Percentiles rank a stretch among this genome's conserved stretches.
These are phyloP conservation scores for Pinctada fucata DNA, from an alignment of 2,888 invertebrate genomes.

Conservation along the genomic window DNA sequence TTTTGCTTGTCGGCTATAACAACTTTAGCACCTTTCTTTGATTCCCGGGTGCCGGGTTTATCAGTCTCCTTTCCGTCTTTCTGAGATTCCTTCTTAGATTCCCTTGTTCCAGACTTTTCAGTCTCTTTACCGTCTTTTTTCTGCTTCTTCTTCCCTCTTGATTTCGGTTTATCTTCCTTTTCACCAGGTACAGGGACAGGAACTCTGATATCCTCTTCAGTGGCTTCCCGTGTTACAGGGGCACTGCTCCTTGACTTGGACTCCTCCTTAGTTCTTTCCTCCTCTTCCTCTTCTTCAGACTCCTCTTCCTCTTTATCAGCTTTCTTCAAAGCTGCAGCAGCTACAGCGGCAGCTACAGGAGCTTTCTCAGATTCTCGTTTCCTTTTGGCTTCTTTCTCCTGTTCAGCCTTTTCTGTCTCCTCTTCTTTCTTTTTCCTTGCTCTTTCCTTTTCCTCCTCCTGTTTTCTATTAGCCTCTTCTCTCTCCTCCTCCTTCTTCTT, in stretches of 20 bases:
- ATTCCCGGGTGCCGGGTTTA: conserved; percentile 20
- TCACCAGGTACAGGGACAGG: neutral
- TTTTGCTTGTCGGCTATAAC: conserved; percentile 3
- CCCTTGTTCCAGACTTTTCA: conserved; percentile 7
- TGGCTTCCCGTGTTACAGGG: neutral
- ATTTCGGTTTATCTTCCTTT: neutral
- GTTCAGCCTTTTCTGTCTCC: neutral
- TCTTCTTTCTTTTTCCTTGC: conserved; percentile 1
- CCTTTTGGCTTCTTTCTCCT: neutral
- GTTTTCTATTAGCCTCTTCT: neutral
- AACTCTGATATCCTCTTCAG: neutral
- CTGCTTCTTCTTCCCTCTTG: conserved; percentile 3
- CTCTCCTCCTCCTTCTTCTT: neutral
- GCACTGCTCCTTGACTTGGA: neutral
- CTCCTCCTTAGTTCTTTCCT: neutral
- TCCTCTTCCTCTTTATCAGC: neutral
- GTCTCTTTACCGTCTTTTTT: neutral
- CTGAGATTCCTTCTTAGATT: conserved; percentile 27
- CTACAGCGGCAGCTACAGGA: neutral
- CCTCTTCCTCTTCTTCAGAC: neutral
- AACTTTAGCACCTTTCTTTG: neutral
- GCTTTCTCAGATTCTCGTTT: neutral
- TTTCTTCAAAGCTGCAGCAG: conserved; percentile 2
- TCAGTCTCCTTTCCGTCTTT: conserved; percentile 32
- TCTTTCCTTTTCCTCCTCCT: conserved; percentile 2